Base-by-base conservation (phyloP, 2,888 invertebrate genomes). In the Serripes groenlandicus region DNA sequence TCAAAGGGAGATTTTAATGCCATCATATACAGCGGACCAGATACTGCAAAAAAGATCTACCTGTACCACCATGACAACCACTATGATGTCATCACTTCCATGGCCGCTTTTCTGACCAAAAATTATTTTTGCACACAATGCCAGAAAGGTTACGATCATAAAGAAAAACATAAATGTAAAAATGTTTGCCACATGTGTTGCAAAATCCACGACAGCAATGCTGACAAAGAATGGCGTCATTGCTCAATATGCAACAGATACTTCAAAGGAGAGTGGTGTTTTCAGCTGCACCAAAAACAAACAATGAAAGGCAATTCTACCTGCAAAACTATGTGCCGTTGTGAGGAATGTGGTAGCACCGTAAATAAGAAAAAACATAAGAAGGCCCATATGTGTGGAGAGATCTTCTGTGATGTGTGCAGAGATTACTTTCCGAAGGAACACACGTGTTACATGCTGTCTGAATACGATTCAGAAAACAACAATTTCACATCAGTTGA, bases 1-100 rank as follows among this genome's bases (percentile, higher is more conserved):
- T 74, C 74, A 23, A 74, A 74, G 28, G 74, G 34, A 32, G 64
- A 74, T 35, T 70, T 81, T 21, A 78, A 82, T 58, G 35, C 58
- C 58, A n/a, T n/a, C n/a, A n/a, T n/a, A n/a, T n/a, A n/a, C n/a
- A n/a, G n/a, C n/a, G n/a, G n/a, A n/a, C n/a, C n/a, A n/a, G n/a
- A n/a, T n/a, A n/a, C n/a, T n/a, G n/a, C n/a, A n/a, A n/a, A n/a
- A n/a, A n/a, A n/a, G n/a, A n/a, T n/a, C n/a, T n/a, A n/a, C n/a
- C n/a, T n/a, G n/a, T n/a, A n/a, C n/a, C n/a, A n/a, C n/a, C n/a
- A n/a, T n/a, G n/a, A n/a, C n/a, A n/a, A n/a, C n/a, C n/a, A n/a
- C n/a, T n/a, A n/a, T n/a, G n/a, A n/a, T n/a, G n/a, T n/a, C n/a
- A n/a, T n/a, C n/a, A n/a, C n/a, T n/a, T n/a, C n/a, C n/a, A n/a